These are phyloP conservation scores for Drosophila meridiana DNA, from an alignment of 2,888 invertebrate species.

Conservation along the genomic window DNA sequence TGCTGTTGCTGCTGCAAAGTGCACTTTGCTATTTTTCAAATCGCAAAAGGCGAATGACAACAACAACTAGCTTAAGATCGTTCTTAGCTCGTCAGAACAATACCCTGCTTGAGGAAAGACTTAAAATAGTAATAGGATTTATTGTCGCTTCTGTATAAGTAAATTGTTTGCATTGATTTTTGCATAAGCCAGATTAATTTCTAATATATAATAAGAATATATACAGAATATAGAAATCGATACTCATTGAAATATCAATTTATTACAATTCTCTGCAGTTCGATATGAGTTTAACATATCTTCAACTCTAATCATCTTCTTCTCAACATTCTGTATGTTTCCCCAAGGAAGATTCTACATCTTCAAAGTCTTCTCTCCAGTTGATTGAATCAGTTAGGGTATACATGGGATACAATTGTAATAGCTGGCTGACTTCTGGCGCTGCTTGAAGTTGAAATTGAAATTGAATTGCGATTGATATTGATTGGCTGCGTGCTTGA, in stretches of 20 bases:
- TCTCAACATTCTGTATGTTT: too few relatives aligned
- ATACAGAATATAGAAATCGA: too few relatives aligned
- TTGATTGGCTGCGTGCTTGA: constrained; percentile 83
- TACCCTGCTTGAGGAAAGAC: not conserved
- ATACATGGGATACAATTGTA: constrained; percentile 23
- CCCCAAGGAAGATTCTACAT: not conserved
- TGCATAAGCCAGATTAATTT: too few relatives aligned
- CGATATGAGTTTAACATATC: not conserved
- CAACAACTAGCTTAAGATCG: constrained; percentile 16
- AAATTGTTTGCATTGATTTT: constrained; percentile 2
- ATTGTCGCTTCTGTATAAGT: not conserved
- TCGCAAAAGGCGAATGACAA: constrained; percentile 49
- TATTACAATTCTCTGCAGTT: not conserved
- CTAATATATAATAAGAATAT: too few relatives aligned
- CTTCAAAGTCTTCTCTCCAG: not conserved
- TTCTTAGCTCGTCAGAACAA: not conserved
- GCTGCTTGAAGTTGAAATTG: constrained; percentile 72
- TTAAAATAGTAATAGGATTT: not conserved
- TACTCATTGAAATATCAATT: too few relatives aligned
- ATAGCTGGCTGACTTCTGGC: constrained; percentile 67
- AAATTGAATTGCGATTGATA: constrained; percentile 84
- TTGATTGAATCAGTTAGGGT: constrained; percentile 30
- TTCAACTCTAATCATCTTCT: not conserved
- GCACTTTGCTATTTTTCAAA: constrained; percentile 78
- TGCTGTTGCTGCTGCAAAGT: constrained; percentile 53